Conservation (phyloP, 2,113 vertebrate genomes). For the Notarius quadriscutis region DNA sequence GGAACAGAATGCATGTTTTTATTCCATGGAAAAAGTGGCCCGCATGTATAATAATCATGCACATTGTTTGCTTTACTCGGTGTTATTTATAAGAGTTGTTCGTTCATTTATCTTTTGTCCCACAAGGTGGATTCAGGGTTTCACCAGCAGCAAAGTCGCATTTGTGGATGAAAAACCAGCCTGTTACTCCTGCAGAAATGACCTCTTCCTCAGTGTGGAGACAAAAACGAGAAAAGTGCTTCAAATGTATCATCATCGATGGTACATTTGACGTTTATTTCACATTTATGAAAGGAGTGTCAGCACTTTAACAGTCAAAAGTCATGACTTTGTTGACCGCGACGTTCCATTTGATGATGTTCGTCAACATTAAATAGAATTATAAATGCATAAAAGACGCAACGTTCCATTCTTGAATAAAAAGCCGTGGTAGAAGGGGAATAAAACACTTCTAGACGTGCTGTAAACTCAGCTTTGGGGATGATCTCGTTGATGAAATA, state of each 20-base stretch:
- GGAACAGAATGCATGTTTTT: too few relatives aligned
- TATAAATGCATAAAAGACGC: background rate
- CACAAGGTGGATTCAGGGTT: slow-evolving; percentile 88
- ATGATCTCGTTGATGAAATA: background rate
- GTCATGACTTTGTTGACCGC: background rate
- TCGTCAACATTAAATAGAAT: background rate
- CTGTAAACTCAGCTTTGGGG: background rate
- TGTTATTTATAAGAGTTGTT: background rate
- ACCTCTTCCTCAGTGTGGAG: slow-evolving; percentile 81
- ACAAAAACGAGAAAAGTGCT: slow-evolving; percentile 72
- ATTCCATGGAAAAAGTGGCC: too few relatives aligned
- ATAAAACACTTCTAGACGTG: slow-evolving; percentile 20
- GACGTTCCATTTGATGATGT: background rate
- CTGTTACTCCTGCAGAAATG: slow-evolving; percentile 83
- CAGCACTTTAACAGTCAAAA: background rate
- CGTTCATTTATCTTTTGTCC: slow-evolving; percentile 36
- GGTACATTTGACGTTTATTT: background rate
- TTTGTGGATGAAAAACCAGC: slow-evolving; percentile 81
- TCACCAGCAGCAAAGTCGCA: slow-evolving; percentile 71
- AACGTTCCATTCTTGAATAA: background rate
- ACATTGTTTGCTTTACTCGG: background rate
- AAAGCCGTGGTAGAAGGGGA: background rate
- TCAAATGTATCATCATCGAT: background rate
- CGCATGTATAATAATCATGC: too few relatives aligned
- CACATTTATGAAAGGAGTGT: background rate